A percentile compares a stretch with the other conserved stretches of the same genome.
Evolutionary conservation across 1,140 invertebrate species (phyloP).

Genomic region (Magallana ariakensis): DNA sequence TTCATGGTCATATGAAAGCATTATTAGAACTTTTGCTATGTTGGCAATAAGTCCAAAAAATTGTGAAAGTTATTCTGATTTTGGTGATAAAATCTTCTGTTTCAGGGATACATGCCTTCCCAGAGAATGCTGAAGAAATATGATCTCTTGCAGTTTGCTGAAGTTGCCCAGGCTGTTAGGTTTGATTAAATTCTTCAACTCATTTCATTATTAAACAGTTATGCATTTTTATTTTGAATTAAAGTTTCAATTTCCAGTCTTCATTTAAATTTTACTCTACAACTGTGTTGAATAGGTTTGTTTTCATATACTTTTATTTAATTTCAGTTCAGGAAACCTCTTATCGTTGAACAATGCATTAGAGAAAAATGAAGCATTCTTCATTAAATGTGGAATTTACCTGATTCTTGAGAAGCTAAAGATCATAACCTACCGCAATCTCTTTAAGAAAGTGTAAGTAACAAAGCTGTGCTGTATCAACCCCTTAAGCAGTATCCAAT

Average conservation of each 20-base stretch:
- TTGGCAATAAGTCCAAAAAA: no score
- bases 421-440: conserved; percentile 95
- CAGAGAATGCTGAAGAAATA: conserved; percentile 91
- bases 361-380: conserved; percentile 92
- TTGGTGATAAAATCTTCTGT: neutral
- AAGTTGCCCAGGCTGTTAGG: conserved; percentile 91
- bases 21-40: neutral
- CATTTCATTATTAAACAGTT: no score
- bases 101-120: conserved; percentile 91
- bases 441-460: conserved; percentile 95
- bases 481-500: no score
- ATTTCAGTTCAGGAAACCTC: conserved; percentile 89
- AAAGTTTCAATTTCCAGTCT: no score
- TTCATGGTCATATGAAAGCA: neutral
- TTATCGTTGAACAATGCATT: conserved; percentile 91
- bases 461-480: no score
- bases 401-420: conserved; percentile 98
- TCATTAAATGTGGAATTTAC: conserved; percentile 97
- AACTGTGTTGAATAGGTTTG: no score
- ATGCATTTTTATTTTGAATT: no score
- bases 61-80: no score
- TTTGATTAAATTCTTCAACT: conserved; percentile 59
- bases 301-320: neutral
- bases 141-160: conserved; percentile 93
- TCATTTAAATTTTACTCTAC: no score